Evolutionary conservation across 2,113 vertebrate genomes (phyloP).

Genomic region (Pachycephala philippinensis): DNA sequence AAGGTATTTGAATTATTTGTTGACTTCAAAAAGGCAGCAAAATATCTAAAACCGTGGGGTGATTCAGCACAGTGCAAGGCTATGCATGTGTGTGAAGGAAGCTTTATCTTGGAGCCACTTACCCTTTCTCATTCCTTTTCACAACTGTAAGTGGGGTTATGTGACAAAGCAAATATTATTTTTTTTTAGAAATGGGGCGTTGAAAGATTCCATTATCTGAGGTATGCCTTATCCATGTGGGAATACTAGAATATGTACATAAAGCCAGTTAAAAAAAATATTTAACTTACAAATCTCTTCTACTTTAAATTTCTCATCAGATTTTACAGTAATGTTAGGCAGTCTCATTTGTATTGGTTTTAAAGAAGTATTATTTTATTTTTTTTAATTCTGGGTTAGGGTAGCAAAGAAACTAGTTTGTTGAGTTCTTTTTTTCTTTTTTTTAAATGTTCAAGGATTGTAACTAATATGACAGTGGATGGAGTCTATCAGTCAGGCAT

Average conservation of each 20-base stretch:
- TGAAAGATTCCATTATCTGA: background rate
- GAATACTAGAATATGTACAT: background rate
- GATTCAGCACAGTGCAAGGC: background rate
- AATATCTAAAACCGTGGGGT: background rate
- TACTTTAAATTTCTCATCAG: background rate
- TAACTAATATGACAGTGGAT: background rate
- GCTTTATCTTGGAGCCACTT: background rate
- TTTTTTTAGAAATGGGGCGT: background rate
- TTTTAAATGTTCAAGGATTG: background rate
- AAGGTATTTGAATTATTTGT: background rate
- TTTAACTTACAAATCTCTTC: background rate
- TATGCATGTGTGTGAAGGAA: background rate
- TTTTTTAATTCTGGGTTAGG: background rate
- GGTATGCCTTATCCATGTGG: background rate
- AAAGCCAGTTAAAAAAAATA: background rate
- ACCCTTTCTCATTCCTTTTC: conserved; percentile 7
- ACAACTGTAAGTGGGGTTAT: background rate
- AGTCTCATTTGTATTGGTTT: background rate
- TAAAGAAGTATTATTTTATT: background rate
- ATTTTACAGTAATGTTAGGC: background rate
- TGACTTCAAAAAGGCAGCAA: background rate
- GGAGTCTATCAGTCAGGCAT: background rate
- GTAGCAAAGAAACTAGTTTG: background rate
- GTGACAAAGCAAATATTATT: conserved; percentile 17
- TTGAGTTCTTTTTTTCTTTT: background rate